A percentile compares a stretch with the other conserved stretches of the same genome.
Conservation (phyloP, 2,797 vertebrate genomes). For the Sebastes hubbsi region DNA sequence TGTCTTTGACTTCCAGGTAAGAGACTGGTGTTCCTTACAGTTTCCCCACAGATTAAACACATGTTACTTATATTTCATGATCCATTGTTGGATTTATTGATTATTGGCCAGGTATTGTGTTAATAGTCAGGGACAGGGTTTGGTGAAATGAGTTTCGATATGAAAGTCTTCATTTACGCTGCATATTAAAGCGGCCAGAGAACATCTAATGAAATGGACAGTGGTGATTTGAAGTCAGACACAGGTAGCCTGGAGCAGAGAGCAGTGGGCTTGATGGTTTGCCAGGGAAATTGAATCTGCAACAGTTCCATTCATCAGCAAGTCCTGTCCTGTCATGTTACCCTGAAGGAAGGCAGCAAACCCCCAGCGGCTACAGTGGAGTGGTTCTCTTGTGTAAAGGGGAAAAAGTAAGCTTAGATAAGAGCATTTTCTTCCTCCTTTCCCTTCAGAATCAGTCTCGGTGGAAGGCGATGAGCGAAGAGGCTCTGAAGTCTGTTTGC, state of each 20-base stretch:
- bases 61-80: background rate
- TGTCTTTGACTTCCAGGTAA: slow-evolving; percentile 86
- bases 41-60: background rate
- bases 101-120: background rate
- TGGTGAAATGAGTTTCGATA: background rate
- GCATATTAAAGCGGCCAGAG: background rate
- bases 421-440: slow-evolving; percentile 49
- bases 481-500: slow-evolving; percentile 94
- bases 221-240: slow-evolving; percentile 13
- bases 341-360: slow-evolving; percentile 6
- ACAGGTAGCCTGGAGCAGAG: slow-evolving; percentile 13
- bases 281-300: slow-evolving; percentile 15
- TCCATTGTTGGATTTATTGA: background rate
- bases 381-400: background rate
- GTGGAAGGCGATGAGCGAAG: slow-evolving; percentile 97
- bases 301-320: slow-evolving; percentile 18
- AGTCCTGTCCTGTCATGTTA: background rate
- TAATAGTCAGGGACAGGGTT: background rate
- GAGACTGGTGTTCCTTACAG: background rate
- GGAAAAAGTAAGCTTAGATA: background rate
- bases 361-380: background rate
- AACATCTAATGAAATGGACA: background rate
- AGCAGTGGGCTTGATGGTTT: background rate
- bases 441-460: slow-evolving; percentile 86
- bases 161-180: background rate